Evolutionary conservation across 2,113 vertebrate genomes (phyloP), one percentile per base, ranked within the genome.

Genomic region (Apodemus sylvaticus): DNA sequence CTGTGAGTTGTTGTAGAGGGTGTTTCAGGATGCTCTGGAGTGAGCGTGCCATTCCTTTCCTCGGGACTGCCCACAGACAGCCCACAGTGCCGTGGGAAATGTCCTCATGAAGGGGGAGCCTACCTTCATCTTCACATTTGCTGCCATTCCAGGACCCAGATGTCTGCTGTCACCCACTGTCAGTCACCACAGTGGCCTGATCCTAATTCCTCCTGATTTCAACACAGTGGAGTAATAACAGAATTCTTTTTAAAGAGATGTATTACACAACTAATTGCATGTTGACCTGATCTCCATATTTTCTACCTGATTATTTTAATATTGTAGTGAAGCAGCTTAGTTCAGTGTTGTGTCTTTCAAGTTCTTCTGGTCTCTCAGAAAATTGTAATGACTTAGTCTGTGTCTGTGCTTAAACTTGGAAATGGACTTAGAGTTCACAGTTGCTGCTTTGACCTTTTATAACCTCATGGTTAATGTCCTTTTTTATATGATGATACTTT

Each of bases 321-420:
- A 85, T 74, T 66, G 53, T 77, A 60, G 26, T 53, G 79, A 89
- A 7, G 12, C 45, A 36, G 20, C 20, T 62, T 90, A 48, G 89
- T 34, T 90, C 79, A 73, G 39, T 89, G 34, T n/a, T 91, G 19
- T 66, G 12, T 82, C 82, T 94, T 96, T 95, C n/a, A 86, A 68
- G 71, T 2, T 81, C 81, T 90, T 93, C 60, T 42, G 91, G 85
- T 86, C 64, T 94, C 91, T 95, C 66, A 86, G 85, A 73, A 83
- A 34, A 48, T 91, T 90, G 90, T 78, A 96, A 45, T 76, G 64
- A 86, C 22, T 91, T 74, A 89, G 89, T 91, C 14, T 10, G 58
- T 94, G n/a, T 94, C 66, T 95, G 68, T 58, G 78, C 13, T 86
- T 93, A 81, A 74, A 34, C 90, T 96, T 90, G 19, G 53, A 94